Evolutionary conservation across 2,113 vertebrate species (phyloP), one percentile per base, ranked within the genome.

Genomic region (Nothoprocta pentlandii): DNA sequence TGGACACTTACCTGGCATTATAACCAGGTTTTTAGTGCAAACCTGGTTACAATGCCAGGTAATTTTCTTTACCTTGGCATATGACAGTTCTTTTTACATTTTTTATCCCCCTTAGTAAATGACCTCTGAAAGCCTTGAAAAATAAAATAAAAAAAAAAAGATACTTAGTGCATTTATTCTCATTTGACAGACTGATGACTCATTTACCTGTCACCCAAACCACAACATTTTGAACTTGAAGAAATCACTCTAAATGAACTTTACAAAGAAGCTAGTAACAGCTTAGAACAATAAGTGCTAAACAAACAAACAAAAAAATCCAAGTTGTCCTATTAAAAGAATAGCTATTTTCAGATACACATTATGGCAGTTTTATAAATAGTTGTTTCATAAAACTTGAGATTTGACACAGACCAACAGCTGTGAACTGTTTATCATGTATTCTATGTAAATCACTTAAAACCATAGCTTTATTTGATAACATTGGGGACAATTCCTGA

Each of bases 171-270:
- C 32, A 95, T 95, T 92, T 94, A 16, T 20, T 69, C 7, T 94
- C 80, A 44, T 69, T 91, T 92, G 73, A 88, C 51, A 84, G 85
- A 80, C 53, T 86, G 56, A 79, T 80, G 68, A 92, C 44, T 97
- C 80, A 93, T 81, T 94, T 92, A 78, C 91, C 87, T 93, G 74
- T 79, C 64, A 87, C 41, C 71, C 87, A 89, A 92, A 91, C 54
- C 36, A 71, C 13, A 64, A 14, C 28, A 73, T 56, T 70, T 89
- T 70, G 79, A 94, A 66, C 30, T 89, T 83, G 73, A 53, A 16
- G 21, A 80, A 64, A 61, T 86, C 51, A 6, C 2, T 54, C 66
- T 54, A 59, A 92, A 95, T 58, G 62, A 36, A 61, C 61, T 39
- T 74, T 94, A 68, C 7, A 56, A 56, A 53, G 32, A 94, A 91